Conservation (phyloP, 2,888 invertebrate genomes). For the Erannis defoliaria region DNA sequence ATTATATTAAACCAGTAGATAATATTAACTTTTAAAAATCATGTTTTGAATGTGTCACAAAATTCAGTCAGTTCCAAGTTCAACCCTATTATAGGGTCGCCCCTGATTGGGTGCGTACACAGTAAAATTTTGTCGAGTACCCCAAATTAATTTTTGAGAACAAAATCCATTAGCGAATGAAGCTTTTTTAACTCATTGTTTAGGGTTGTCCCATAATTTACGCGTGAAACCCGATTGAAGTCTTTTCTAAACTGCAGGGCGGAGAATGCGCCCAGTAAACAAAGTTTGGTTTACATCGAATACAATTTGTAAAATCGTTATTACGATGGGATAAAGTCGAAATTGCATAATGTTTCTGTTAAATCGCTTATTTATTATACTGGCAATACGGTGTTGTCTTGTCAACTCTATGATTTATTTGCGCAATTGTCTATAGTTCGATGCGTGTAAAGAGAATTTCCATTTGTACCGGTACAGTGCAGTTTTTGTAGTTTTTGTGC, state of each 20-base stretch:
- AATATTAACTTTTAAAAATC: not conserved
- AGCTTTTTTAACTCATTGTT: conserved; percentile 78
- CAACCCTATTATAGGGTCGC: conserved; percentile 60
- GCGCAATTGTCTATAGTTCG: conserved; percentile 80
- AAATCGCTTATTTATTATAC: conserved; percentile 37
- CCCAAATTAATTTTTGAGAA: conserved; percentile 85
- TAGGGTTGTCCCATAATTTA: conserved; percentile 84
- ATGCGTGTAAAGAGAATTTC: conserved; percentile 83
- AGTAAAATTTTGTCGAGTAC: conserved; percentile 77
- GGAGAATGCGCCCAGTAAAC: conserved; percentile 66
- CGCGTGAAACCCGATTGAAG: conserved; percentile 80
- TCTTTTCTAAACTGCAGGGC: conserved; percentile 81
- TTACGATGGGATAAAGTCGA: conserved; percentile 43
- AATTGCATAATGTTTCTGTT: conserved; percentile 40
- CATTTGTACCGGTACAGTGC: conserved; percentile 71
- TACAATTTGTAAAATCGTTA: conserved; percentile 41
- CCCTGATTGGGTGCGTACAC: conserved; percentile 79
- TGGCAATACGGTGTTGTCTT: conserved; percentile 74
- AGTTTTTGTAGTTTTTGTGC: conserved; percentile 74
- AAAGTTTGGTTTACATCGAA: conserved; percentile 19
- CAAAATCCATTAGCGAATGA: conserved; percentile 85
- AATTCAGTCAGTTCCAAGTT: not conserved
- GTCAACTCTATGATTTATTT: conserved; percentile 84
- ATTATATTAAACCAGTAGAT: no score
- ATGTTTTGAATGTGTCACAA: not conserved